phyloP scores from a whole-genome alignment of 2,888 invertebrate species.

The Aphodius sticticus region DNA sequence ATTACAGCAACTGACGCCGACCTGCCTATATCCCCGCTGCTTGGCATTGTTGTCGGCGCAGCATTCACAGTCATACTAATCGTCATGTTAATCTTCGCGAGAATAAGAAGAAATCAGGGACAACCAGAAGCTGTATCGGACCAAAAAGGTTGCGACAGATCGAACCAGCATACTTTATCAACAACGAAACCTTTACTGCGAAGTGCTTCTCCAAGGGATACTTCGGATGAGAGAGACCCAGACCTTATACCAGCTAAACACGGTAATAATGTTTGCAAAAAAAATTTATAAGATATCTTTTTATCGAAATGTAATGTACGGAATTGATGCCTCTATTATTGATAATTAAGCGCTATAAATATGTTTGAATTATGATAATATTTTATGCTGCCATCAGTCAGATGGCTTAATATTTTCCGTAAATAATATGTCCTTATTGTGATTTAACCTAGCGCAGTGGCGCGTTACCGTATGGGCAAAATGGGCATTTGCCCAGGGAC shows the following conservation, averaged over 20 bases:
- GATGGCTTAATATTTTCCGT: no score
- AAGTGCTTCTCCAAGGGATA: conserved; percentile 57
- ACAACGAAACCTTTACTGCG: conserved; percentile 57
- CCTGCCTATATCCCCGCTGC: conserved; percentile 64
- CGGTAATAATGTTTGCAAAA: conserved; percentile 60
- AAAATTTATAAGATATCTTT: no score
- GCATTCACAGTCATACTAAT: conserved; percentile 64
- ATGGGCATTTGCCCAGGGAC: no score
- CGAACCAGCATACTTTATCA: conserved; percentile 53
- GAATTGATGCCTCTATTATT: neutral
- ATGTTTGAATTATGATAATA: no score
- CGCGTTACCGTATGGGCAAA: no score
- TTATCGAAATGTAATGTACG: neutral
- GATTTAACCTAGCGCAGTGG: no score
- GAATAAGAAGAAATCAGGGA: conserved; percentile 58
- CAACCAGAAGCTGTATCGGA: conserved; percentile 51
- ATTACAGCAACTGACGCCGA: conserved; percentile 65
- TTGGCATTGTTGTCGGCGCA: conserved; percentile 65
- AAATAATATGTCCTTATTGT: no score
- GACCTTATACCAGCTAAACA: conserved; percentile 80
- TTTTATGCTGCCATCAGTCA: no score
- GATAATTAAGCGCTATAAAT: neutral
- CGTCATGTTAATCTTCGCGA: conserved; percentile 62
- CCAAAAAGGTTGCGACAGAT: conserved; percentile 60
- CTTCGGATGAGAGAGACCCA: conserved; percentile 70